A percentile compares a stretch with the other conserved stretches of the same genome.
These are phyloP conservation scores for Anthrax anthrax DNA, from an alignment of 2,888 invertebrate species.

Conservation along the genomic window DNA sequence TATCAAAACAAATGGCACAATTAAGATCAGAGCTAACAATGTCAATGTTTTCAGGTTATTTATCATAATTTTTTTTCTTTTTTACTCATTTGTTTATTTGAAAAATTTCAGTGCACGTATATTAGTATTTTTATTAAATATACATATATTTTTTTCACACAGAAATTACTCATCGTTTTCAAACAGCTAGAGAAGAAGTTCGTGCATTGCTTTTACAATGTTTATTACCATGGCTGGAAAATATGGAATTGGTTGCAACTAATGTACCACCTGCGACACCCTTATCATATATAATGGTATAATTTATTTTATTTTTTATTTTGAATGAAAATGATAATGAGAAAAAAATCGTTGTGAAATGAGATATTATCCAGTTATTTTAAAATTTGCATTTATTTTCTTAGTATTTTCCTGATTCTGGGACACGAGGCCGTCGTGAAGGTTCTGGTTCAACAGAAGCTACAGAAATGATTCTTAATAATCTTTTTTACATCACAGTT, in stretches of 20 bases:
- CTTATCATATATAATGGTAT: constrained; percentile 68
- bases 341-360: not conserved
- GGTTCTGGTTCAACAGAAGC: constrained; percentile 98
- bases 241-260: constrained; percentile 96
- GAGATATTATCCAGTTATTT: not conserved
- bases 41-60: constrained; percentile 94
- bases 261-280: constrained; percentile 85
- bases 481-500: constrained; percentile 94
- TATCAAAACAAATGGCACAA: constrained; percentile 84
- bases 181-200: constrained; percentile 87
- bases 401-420: constrained; percentile 46
- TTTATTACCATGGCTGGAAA: constrained; percentile 92
- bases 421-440: constrained; percentile 61
- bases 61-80: too few relatives aligned
- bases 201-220: constrained; percentile 83
- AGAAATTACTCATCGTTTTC: constrained; percentile 96
- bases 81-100: not conserved
- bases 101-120: too few relatives aligned
- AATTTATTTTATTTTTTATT: not conserved
- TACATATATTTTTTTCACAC: constrained; percentile 18
- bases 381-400: constrained; percentile 8
- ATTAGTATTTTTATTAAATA: too few relatives aligned
- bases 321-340: not conserved
- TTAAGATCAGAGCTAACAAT: constrained; percentile 95
- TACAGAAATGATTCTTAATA: constrained; percentile 99